These are phyloP conservation scores for Pantelozetes paolii DNA, from an alignment of 2,888 invertebrate genomes.

Conservation along the genomic window DNA sequence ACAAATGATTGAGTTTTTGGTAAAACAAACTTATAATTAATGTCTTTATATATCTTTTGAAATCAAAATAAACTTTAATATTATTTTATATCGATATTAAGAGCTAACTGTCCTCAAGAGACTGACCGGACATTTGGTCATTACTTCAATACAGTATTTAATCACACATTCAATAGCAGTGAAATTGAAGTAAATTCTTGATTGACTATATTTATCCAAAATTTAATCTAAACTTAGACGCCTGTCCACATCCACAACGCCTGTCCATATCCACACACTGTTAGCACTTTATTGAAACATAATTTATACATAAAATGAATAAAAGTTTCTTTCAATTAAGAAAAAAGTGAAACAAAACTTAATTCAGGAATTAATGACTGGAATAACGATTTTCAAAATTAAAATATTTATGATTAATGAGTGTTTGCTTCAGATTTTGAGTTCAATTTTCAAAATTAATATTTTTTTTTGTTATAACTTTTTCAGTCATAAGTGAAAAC, in stretches of 20 bases:
- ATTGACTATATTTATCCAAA: too few relatives aligned
- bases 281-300: too few relatives aligned
- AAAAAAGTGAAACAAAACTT: background rate
- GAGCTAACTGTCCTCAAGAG: background rate
- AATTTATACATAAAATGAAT: too few relatives aligned
- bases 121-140: too few relatives aligned
- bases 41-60: background rate
- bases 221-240: too few relatives aligned
- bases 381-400: background rate
- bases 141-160: too few relatives aligned
- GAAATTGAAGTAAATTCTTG: too few relatives aligned
- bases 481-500: too few relatives aligned
- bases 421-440: background rate
- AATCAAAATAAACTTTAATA: conserved; percentile 11
- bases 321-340: too few relatives aligned
- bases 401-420: conserved; percentile 10
- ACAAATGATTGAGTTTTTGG: conserved; percentile 7
- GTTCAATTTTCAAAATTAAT: background rate
- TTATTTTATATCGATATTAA: conserved; percentile 9
- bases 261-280: too few relatives aligned
- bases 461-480: background rate
- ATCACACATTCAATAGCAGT: too few relatives aligned
- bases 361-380: background rate
- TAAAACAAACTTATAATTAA: conserved; percentile 19
- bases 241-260: too few relatives aligned